Conservation (phyloP, 2,888 invertebrate genomes). For the Dryomyza anilis region DNA sequence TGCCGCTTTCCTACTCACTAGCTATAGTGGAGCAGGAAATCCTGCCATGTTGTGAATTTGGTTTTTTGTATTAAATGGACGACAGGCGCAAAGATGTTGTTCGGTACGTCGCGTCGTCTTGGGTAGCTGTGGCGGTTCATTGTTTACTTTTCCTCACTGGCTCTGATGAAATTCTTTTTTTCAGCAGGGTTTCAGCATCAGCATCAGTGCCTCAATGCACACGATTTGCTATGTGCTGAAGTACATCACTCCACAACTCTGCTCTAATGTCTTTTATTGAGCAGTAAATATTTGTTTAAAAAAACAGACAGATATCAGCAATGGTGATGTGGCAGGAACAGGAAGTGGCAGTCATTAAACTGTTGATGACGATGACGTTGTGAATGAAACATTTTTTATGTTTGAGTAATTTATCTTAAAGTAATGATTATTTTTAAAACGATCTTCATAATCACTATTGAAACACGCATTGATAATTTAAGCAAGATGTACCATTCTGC, state of each 20-base stretch:
- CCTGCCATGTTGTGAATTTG: slow-evolving; percentile 19
- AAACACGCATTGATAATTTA: too few species aligned
- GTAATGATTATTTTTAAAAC: too few species aligned
- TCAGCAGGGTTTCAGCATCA: slow-evolving; percentile 29
- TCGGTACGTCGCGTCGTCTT: background rate
- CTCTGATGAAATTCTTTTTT: slow-evolving; percentile 53
- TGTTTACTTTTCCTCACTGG: slow-evolving; percentile 50
- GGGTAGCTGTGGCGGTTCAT: slow-evolving; percentile 22
- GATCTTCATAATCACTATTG: too few species aligned
- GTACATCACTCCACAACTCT: background rate
- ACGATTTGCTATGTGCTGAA: too few species aligned
- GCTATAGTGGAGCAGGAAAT: too few species aligned
- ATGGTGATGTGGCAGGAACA: slow-evolving; percentile 28
- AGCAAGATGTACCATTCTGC: too few species aligned
- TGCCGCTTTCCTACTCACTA: background rate
- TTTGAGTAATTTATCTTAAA: too few species aligned
- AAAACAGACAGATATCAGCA: slow-evolving; percentile 43
- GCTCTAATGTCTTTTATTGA: slow-evolving; percentile 25
- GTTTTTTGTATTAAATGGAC: too few species aligned
- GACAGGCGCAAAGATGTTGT: background rate
- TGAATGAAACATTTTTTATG: too few species aligned
- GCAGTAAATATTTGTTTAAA: slow-evolving; percentile 36
- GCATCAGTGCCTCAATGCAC: background rate
- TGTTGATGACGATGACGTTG: slow-evolving; percentile 23
- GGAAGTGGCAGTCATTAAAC: slow-evolving; percentile 13